Conservation (phyloP, 2,113 vertebrate species). For the Okapia johnstoni region DNA sequence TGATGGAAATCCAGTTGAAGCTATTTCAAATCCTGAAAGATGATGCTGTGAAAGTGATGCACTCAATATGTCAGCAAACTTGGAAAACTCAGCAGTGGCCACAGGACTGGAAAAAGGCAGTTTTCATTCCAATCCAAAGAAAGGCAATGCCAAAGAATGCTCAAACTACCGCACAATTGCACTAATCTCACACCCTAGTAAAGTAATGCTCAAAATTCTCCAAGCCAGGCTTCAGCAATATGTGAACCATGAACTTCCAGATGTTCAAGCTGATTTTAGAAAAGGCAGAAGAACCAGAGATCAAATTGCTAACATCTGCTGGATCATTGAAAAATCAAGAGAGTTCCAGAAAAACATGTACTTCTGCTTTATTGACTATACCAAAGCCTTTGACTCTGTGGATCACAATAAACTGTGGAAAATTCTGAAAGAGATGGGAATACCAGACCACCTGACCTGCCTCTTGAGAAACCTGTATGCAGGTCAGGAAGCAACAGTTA, state of each 20-base stretch:
- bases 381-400: not conserved
- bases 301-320: not conserved
- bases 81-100: not conserved
- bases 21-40: not conserved
- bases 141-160: not conserved
- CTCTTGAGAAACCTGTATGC: not conserved
- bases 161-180: not conserved
- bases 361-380: not conserved
- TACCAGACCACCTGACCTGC: not conserved
- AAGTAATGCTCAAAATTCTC: not conserved
- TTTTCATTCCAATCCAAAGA: not conserved
- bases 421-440: not conserved
- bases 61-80: not conserved
- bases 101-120: not conserved
- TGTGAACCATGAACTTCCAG: fast-evolving
- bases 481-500: not conserved
- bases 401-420: not conserved
- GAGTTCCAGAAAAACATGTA: not conserved
- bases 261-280: not conserved
- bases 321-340: not conserved
- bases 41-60: not conserved
- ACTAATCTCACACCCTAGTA: not conserved
- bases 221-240: not conserved
- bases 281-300: not conserved
- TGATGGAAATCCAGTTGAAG: not conserved